Percentiles rank a stretch among this genome's conserved stretches.
Evolutionary conservation across 1,140 invertebrate species (phyloP).

Genomic region (Liolophura sinensis): DNA sequence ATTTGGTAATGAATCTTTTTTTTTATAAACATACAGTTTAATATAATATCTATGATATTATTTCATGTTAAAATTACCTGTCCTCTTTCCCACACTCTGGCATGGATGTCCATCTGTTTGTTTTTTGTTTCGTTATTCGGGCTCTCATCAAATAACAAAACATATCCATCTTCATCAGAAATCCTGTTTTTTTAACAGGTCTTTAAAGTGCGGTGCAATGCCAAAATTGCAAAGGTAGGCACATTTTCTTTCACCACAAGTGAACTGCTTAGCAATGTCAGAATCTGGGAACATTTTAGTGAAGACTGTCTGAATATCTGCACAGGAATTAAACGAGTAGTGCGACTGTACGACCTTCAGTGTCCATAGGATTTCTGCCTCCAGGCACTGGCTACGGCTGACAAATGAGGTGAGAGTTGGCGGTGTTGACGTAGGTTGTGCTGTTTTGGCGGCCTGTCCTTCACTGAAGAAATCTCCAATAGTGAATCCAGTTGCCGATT

Average conservation of each 20-base stretch:
- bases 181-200: too few species aligned
- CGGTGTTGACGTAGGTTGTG: too few species aligned
- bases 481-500: too few species aligned
- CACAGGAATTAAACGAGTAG: constrained; percentile 5
- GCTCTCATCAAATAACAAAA: constrained; percentile 27
- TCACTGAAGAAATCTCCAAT: too few species aligned
- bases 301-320: constrained; percentile 1
- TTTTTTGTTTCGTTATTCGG: constrained; percentile 17
- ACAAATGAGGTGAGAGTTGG: too few species aligned
- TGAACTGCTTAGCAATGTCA: constrained; percentile 9
- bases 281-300: constrained; percentile 21
- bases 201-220: constrained; percentile 16
- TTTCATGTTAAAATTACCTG: too few species aligned
- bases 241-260: constrained; percentile 18
- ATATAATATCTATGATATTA: too few species aligned
- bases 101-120: constrained; percentile 33
- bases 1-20: too few species aligned
- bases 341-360: constrained; percentile 8
- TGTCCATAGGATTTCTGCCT: constrained; percentile 16
- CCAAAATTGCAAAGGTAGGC: constrained; percentile 26
- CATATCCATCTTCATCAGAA: too few species aligned
- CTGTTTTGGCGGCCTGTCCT: too few species aligned
- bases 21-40: too few species aligned
- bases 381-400: too few species aligned
- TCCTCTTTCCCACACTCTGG: constrained; percentile 16